Evolutionary conservation across 1,140 invertebrate genomes (phyloP).

Genomic region (Bemisia tabaci): DNA sequence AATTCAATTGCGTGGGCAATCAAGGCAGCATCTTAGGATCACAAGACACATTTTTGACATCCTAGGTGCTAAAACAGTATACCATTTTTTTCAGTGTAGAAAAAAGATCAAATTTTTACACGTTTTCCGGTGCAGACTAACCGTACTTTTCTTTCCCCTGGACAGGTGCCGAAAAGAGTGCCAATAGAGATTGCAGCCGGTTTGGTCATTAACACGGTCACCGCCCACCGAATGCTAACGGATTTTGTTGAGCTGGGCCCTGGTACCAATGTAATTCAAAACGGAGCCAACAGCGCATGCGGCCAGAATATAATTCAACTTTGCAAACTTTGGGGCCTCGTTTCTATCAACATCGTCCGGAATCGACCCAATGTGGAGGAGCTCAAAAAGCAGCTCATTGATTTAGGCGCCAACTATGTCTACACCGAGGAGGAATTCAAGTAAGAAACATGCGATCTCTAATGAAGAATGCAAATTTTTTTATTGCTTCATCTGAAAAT

Average conservation of each 20-base stretch:
- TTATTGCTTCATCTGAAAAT: not conserved
- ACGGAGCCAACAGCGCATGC: slow-evolving; percentile 92
- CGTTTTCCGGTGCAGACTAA: not conserved
- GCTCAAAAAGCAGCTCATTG: slow-evolving; percentile 52
- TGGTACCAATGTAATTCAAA: slow-evolving; percentile 85
- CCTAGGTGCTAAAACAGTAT: too few relatives aligned
- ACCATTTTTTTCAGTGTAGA: too few relatives aligned
- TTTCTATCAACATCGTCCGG: slow-evolving; percentile 75
- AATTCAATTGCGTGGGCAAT: too few relatives aligned
- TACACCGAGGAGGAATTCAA: slow-evolving; percentile 80
- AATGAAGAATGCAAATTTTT: not conserved
- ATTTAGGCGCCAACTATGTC: slow-evolving; percentile 74
- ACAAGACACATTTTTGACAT: too few relatives aligned
- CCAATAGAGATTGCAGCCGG: slow-evolving; percentile 68
- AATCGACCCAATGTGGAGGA: slow-evolving; percentile 61
- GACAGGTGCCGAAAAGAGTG: slow-evolving; percentile 45
- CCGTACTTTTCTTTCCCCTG: slow-evolving; percentile 15
- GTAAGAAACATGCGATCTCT: slow-evolving; percentile 10
- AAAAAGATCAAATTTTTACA: too few relatives aligned
- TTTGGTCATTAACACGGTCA: slow-evolving; percentile 83
- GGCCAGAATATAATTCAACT: slow-evolving; percentile 91
- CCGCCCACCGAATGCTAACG: slow-evolving; percentile 91
- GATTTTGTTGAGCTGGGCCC: slow-evolving; percentile 69
- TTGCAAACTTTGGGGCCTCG: slow-evolving; percentile 57
- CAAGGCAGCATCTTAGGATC: too few relatives aligned